Conservation (phyloP, 2,888 invertebrate species). For the Matsumyia berberina region DNA sequence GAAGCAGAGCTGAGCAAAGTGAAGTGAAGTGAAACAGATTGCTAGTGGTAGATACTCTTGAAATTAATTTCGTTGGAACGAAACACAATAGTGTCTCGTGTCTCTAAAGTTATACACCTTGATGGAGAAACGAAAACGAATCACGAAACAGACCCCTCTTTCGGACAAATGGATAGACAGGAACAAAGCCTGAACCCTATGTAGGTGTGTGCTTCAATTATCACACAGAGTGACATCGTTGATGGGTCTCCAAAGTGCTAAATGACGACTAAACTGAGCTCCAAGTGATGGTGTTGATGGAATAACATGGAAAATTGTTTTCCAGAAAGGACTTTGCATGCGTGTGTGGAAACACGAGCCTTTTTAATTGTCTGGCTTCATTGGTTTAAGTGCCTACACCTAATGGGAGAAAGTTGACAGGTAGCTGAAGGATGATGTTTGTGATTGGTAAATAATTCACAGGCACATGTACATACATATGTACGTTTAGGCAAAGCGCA, state of each 20-base stretch:
- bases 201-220: constrained; percentile 11
- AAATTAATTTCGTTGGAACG: constrained; percentile 27
- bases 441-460: background rate
- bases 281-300: constrained; percentile 13
- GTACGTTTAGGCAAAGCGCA: background rate
- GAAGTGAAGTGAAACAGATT: constrained; percentile 8
- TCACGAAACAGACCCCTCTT: background rate
- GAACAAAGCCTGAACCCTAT: constrained; percentile 16
- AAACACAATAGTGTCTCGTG: background rate
- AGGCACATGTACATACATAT: background rate
- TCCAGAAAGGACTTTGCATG: background rate
- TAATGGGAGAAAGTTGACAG: background rate
- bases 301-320: constrained; percentile 47
- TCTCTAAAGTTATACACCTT: background rate
- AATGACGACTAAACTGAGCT: constrained; percentile 7
- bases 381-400: constrained; percentile 14
- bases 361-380: constrained; percentile 7
- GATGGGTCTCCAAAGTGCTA: constrained; percentile 34
- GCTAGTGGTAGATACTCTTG: background rate
- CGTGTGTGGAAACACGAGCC: background rate
- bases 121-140: constrained; percentile 7
- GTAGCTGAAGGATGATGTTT: background rate
- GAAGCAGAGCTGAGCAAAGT: background rate
- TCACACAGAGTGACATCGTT: constrained; percentile 9
- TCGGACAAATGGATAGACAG: constrained; percentile 11